These are phyloP conservation scores for Epinephelus cyanopodus DNA, from an alignment of 2,113 vertebrate species.

Conservation along the genomic window DNA sequence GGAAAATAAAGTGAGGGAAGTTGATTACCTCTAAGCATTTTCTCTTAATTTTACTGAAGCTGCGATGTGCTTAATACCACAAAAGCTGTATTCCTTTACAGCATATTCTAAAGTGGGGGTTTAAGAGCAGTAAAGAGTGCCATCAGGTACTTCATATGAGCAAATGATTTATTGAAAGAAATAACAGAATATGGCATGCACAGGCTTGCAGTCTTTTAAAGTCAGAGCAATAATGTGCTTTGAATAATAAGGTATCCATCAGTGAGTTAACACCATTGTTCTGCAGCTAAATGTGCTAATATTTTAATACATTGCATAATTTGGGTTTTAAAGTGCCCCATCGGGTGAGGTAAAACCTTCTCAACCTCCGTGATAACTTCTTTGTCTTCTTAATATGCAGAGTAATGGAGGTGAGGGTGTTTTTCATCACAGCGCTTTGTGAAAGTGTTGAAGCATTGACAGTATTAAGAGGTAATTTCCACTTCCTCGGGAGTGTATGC, in stretches of 20 bases:
- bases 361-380: constrained; percentile 29
- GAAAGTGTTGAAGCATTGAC: constrained; percentile 59
- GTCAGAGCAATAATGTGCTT: constrained; percentile 24
- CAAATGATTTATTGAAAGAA: constrained; percentile 46
- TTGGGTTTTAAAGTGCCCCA: constrained; percentile 31
- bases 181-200: constrained; percentile 25
- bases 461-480: constrained; percentile 70
- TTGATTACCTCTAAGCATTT: constrained; percentile 73
- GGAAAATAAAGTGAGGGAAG: constrained; percentile 55
- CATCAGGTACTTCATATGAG: constrained; percentile 41
- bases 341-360: constrained; percentile 45
- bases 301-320: constrained; percentile 57
- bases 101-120: constrained; percentile 33
- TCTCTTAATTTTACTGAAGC: constrained; percentile 61
- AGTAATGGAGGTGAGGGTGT: constrained; percentile 43
- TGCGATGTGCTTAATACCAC: constrained; percentile 55
- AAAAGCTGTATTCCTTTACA: constrained; percentile 48
- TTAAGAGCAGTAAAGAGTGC: constrained; percentile 30
- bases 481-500: constrained; percentile 49
- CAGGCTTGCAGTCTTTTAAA: constrained; percentile 21
- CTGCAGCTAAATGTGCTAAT: constrained; percentile 48
- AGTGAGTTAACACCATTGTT: constrained; percentile 16
- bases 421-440: constrained; percentile 47
- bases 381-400: constrained; percentile 49
- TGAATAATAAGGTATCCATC: constrained; percentile 37